These are phyloP conservation scores for Agrochola lota DNA, from an alignment of 2,888 invertebrate species.

Conservation along the genomic window DNA sequence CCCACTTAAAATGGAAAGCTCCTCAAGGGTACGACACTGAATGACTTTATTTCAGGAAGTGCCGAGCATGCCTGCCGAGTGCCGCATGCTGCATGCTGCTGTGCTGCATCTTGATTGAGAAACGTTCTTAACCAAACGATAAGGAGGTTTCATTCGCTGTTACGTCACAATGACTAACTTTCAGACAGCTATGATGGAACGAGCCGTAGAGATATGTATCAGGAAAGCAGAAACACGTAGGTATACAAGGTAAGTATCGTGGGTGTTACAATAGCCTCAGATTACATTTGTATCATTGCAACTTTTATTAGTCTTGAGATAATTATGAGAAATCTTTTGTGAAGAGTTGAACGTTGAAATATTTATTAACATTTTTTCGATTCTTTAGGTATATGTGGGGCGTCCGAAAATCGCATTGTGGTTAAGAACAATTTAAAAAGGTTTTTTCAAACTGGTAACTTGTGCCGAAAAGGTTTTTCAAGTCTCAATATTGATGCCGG, in stretches of 20 bases:
- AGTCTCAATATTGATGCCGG: not conserved
- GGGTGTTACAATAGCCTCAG: constrained; percentile 63
- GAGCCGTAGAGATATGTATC: constrained; percentile 64
- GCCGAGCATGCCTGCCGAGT: constrained; percentile 51
- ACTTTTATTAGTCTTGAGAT: constrained; percentile 47
- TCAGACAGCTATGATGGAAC: constrained; percentile 66
- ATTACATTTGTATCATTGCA: constrained; percentile 58
- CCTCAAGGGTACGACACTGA: constrained; percentile 34
- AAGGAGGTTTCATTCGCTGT: constrained; percentile 50
- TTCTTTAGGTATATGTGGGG: not conserved
- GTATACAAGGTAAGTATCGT: constrained; percentile 45
- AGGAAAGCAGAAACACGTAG: constrained; percentile 49
- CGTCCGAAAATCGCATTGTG: constrained; percentile 12
- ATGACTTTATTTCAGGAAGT: constrained; percentile 64
- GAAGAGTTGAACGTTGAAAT: constrained; percentile 23
- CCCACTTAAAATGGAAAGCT: constrained; percentile 62
- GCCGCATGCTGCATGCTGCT: constrained; percentile 36
- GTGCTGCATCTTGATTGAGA: constrained; percentile 56
- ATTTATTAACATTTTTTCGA: constrained; percentile 10
- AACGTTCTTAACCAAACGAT: constrained; percentile 51
- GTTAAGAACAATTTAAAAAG: not conserved
- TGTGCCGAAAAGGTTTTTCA: not conserved
- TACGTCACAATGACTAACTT: constrained; percentile 57
- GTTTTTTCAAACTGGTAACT: not conserved
- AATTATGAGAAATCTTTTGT: constrained; percentile 55